Base-by-base conservation (phyloP, 2,888 invertebrate genomes). In the Pedicia rivosa region DNA sequence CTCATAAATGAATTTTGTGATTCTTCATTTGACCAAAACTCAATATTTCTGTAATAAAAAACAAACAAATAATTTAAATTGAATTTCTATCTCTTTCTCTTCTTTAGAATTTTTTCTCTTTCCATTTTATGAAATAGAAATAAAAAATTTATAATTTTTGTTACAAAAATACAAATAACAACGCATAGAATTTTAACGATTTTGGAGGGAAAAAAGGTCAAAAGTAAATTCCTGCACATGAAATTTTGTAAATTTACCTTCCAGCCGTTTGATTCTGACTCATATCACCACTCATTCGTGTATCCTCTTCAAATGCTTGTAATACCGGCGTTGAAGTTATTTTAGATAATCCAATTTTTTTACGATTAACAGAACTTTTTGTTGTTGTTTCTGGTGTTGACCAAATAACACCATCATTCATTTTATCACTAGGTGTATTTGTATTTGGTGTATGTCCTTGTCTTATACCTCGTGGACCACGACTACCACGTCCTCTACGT, bases 1-100 rank as follows among this genome's bases (percentile, higher is more conserved):
- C 83, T 84, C 46, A 78, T 66, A 19, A 81, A 71, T n/a, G 84
- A 84, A 50, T 80, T 82, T 57, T 83, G 82, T 5, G 84, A 84
- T 56, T 81, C 80, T 48, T 86, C 86, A 51, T 77, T 77, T 39
- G 59, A 53, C 25, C 25, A 25, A 7, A 16, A 13, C 9, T 32
- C 32, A 32, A 20, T 20, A 20, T 32, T 19, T 20, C 20, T 20
- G 8, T 20, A 8, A 20, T 6, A 8, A 8, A 20, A 20, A 20
- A 20, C 8, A 6, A 20, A n/a, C n/a, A n/a, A n/a, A n/a, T n/a
- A n/a, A n/a, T n/a, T n/a, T n/a, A n/a, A n/a, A n/a, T n/a, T n/a
- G n/a, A n/a, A n/a, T n/a, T n/a, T n/a, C n/a, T n/a, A n/a, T n/a
- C n/a, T n/a, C n/a, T n/a, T n/a, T n/a, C n/a, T n/a, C n/a, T n/a